Evolutionary conservation across 2,113 vertebrate genomes (phyloP).

Genomic region (Nycticorax nycticorax): DNA sequence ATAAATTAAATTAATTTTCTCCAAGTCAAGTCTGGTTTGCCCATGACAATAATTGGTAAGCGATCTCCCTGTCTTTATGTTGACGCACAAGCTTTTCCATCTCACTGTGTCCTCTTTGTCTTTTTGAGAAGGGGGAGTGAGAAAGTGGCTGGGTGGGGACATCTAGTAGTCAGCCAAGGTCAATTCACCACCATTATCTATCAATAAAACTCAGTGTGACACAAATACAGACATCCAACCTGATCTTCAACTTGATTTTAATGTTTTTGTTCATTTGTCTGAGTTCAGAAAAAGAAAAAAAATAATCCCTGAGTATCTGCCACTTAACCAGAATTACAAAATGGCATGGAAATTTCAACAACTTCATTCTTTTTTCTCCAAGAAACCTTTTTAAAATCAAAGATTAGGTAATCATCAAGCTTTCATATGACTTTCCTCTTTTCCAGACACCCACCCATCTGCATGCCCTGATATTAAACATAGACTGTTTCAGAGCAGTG

Average conservation of each 20-base stretch:
- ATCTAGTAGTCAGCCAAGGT: neutral
- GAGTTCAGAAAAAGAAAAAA: neutral
- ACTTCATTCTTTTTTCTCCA: neutral
- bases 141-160: rapidly evolving
- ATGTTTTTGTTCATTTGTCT: neutral
- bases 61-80: neutral
- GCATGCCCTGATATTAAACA: neutral
- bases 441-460: neutral
- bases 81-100: neutral
- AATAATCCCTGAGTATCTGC: neutral
- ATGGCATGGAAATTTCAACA: neutral
- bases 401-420: neutral
- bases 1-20: neutral
- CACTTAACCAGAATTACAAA: neutral
- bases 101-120: neutral
- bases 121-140: rapidly evolving
- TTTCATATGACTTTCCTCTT: neutral
- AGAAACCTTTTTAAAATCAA: neutral
- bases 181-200: neutral
- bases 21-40: neutral
- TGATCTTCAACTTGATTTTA: neutral
- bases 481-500: neutral
- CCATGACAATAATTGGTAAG: neutral
- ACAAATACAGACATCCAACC: neutral
- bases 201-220: neutral